Base-by-base conservation (phyloP, 1,140 invertebrate genomes). In the Drusus annulatus region DNA sequence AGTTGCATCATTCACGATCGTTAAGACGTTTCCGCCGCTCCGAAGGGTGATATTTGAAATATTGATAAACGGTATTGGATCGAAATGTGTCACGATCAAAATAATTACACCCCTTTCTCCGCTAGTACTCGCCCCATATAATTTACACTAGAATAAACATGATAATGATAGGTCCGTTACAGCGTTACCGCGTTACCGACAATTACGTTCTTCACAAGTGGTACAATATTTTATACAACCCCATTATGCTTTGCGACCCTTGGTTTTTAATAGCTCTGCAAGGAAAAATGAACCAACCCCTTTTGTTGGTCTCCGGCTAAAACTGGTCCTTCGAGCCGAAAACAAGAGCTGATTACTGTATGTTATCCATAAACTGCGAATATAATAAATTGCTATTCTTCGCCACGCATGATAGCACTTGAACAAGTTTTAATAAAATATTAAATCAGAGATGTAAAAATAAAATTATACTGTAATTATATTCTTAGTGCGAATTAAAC, bases 101-200 rank as follows among this genome's bases (percentile, higher is more conserved):
- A 74, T 80, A 80, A 80, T 80, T 74, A 65, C 58, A 80, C 45
- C 68, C 71, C 8, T 50, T 23, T 51, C 56, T 52, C 52, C 23
- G 13, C n/a, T 8, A 25, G 19, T 15, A 62, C 50, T 68, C 25
- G 13, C 69, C 71, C 69, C 56, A 19, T 62, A 50, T 62, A 80
- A 71, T 80, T 80, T 71, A 80, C 79, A 76, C 74, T 31, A 76
- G 79, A 80, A 60, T 77, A 80, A 76, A 80, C 79, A 71, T 71
- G 74, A 28, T 80, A 80, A 76, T 76, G 54, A 80, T 76, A 76
- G 77, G 23, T 54, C 68, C 23, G 21, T 16, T 50, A 71, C 17
- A 71, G 68, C 45, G 56, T 68, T 23, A 68, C 63, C 50, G 68
- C 45, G 56, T 68, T 23, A 68, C 63, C 50, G 23, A 19, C 50